These are phyloP conservation scores for Halocynthia roretzi DNA, from an alignment of 23 tunicate species.

Conservation along the genomic window DNA sequence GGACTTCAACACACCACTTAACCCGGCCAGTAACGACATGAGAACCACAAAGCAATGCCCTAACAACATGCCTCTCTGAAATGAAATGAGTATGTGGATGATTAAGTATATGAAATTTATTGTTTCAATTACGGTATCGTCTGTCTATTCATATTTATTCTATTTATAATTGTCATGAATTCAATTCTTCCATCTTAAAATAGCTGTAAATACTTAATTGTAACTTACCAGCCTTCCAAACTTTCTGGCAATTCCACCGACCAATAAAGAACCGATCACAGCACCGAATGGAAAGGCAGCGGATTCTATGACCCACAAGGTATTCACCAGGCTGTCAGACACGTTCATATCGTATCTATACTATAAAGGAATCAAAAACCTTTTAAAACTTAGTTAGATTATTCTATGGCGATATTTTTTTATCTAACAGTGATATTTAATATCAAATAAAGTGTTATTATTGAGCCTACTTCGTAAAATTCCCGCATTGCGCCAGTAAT, in stretches of 20 bases:
- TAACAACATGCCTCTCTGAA: constrained; percentile 15
- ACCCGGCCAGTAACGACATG: constrained; percentile 10
- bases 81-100: not conserved
- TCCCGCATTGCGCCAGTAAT: not conserved
- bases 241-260: not conserved
- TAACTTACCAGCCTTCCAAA: constrained; percentile 2
- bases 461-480: constrained; percentile 1
- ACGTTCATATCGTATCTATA: not conserved
- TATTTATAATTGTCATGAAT: not conserved
- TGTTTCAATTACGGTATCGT: too few species aligned
- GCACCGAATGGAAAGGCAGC: constrained; percentile 1
- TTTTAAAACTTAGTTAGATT: not conserved
- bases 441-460: too few species aligned
- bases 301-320: not conserved
- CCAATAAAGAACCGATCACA: not conserved
- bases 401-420: not conserved
- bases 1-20: constrained; percentile 17
- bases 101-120: not conserved
- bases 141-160: not conserved
- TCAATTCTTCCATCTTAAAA: too few species aligned
- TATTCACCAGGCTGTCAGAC: not conserved
- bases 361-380: not conserved
- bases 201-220: too few species aligned
- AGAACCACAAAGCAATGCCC: constrained; percentile 12
- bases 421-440: too few species aligned